A percentile compares a stretch with the other conserved stretches of the same genome.
phyloP scores from a whole-genome alignment of 1,140 invertebrate species.

The Bombus polaris region DNA sequence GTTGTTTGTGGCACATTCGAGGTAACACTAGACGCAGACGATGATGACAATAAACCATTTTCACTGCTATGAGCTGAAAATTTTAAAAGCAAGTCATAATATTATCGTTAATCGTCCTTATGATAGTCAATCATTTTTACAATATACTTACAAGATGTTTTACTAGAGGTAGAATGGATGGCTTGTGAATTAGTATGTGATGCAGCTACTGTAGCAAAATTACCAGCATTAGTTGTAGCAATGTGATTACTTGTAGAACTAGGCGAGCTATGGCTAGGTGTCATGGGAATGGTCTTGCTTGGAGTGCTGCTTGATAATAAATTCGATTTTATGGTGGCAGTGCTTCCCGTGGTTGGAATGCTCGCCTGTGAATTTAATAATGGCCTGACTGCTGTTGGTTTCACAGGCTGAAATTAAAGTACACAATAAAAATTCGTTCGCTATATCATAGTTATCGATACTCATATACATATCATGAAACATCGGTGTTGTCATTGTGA shows the following conservation, averaged over 20 bases:
- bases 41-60: slow-evolving; percentile 80
- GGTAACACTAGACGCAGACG: slow-evolving; percentile 74
- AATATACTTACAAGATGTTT: slow-evolving; percentile 80
- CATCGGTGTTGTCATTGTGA: not conserved
- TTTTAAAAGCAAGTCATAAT: not conserved
- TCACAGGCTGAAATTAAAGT: slow-evolving; percentile 84
- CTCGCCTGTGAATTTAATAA: slow-evolving; percentile 85
- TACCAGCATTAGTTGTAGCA: slow-evolving; percentile 82
- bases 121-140: not conserved
- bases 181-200: slow-evolving; percentile 82
- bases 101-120: not conserved
- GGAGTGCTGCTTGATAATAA: slow-evolving; percentile 84
- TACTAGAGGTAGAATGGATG: slow-evolving; percentile 82
- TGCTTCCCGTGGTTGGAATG: slow-evolving; percentile 83
- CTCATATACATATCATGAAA: not conserved
- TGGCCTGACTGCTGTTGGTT: slow-evolving; percentile 88
- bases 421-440: not conserved
- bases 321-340: slow-evolving; percentile 81
- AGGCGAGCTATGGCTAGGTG: slow-evolving; percentile 85
- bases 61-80: slow-evolving; percentile 81
- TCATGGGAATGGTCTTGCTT: slow-evolving; percentile 84
- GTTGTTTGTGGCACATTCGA: slow-evolving; percentile 77
- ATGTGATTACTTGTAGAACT: slow-evolving; percentile 84
- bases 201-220: slow-evolving; percentile 86
- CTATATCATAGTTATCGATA: not conserved